Evolutionary conservation across 2,888 invertebrate species (phyloP), one percentile per base, ranked within the genome.

Genomic region (Rugalucina vietnamica): DNA sequence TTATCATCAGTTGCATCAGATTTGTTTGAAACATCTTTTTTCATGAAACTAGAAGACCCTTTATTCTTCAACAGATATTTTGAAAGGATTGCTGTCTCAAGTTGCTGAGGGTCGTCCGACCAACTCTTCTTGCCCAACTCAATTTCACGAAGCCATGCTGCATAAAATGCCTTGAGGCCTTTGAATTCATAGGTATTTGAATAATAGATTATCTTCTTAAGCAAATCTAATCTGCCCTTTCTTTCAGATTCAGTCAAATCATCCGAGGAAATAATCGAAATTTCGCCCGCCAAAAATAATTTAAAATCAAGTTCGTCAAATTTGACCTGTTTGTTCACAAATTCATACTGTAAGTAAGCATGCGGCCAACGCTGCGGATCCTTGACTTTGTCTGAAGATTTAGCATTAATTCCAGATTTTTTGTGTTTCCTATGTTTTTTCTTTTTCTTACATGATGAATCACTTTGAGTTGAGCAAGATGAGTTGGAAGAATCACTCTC

Each of bases 271-370:
- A 72, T 14, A 39, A 72, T 72, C 29, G 39, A 4, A 1, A 72
- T 39, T 24, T 72, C 72, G 27, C 72, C n/a, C 14, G 72, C 72
- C 14, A 72, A 27, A 5, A 72, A 43, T 49, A 72, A 43, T 36
- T 72, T 72, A n/a, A 72, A 72, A 72, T 72, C 37, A 12, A 72
- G 27, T 0, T 72, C 72, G 10, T 72, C 72, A 72, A 39, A 72
- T 39, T 2, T 14, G 24, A 72, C 10, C 27, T 72, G 37, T 18
- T 72, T 72, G 27, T 72, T 12, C 5, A 72, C 72, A 72, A 27
- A n/a, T n/a, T n/a, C n/a, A n/a, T n/a, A n/a, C n/a, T n/a, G n/a
- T n/a, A n/a, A n/a, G n/a, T n/a, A n/a, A 36, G 72, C 72, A 39
- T 72, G 72, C 1, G 72, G 72, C 72, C 43, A 72, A 1, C 3